These are phyloP conservation scores for Psylliodes chrysocephalus DNA, from an alignment of 2,888 invertebrate species.

Conservation along the genomic window DNA sequence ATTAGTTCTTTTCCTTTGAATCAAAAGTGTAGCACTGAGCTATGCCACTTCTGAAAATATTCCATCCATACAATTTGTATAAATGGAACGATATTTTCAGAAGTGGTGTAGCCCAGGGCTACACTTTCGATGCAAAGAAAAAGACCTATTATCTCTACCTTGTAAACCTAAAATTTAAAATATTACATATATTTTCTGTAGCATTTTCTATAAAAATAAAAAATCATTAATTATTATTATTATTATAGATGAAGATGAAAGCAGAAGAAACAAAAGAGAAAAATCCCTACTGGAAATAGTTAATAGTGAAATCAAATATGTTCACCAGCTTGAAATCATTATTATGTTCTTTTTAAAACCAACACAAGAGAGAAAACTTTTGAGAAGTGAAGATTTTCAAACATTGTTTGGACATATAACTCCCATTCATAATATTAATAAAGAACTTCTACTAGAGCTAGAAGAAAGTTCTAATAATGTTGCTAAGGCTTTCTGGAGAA, in stretches of 20 bases:
- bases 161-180: too few relatives aligned
- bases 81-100: too few relatives aligned
- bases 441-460: constrained; percentile 70
- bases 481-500: constrained; percentile 73
- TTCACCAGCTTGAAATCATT: constrained; percentile 73
- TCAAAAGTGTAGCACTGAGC: too few relatives aligned
- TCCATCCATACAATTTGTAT: too few relatives aligned
- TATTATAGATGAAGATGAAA: constrained; percentile 53
- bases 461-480: constrained; percentile 69
- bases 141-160: too few relatives aligned
- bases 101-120: too few relatives aligned
- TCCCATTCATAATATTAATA: constrained; percentile 72
- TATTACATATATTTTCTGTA: too few relatives aligned
- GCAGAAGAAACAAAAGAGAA: constrained; percentile 57
- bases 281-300: constrained; percentile 76
- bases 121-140: too few relatives aligned
- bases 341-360: constrained; percentile 74
- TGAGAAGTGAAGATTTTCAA: constrained; percentile 66
- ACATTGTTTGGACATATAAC: constrained; percentile 73
- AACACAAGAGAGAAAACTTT: constrained; percentile 66
- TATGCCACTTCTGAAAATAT: too few relatives aligned
- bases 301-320: constrained; percentile 75
- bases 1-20: not conserved
- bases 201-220: too few relatives aligned
- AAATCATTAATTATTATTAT: not conserved